Evolutionary conservation across 2,797 vertebrate species (phyloP), one percentile per base, ranked within the genome.

Genomic region (Leptodactylus fallax): DNA sequence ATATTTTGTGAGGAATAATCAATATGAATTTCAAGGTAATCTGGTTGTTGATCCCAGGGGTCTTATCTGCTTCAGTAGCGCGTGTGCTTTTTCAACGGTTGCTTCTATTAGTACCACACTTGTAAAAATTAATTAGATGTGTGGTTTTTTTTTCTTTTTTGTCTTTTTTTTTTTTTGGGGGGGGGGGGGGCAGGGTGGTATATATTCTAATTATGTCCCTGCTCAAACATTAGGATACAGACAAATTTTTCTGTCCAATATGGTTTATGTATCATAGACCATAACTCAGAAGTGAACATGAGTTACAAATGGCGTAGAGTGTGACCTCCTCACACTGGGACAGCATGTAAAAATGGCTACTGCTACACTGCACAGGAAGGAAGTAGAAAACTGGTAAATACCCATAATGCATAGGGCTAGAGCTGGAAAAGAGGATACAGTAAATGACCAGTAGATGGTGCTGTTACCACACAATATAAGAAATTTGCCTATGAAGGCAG

Each of bases 81-180:
- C 84, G 87, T 85, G 80, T 89, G 88, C 88, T 79, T 79, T 72
- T 65, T 80, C 23, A 25, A 12, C 85, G 67, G 80, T 81, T 84
- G 81, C 63, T 11, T 87, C 85, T 76, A 87, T 86, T 87, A 87
- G 81, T 7, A 9, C 17, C n/a, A 21, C 80, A 79, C 63, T 71
- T 74, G 80, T 63, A 5, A 60, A 83, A 87, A 81, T 83, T 79
- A 86, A 89, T 87, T 77, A 85, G 61, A 19, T 10, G 3, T 16
- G 12, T 51, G 49, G 49, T 85, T 55, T 51, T 88, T 72, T 21
- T 21, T 7, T 9, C 1, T 19, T 13, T 9, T 8, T 58, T 79
- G 56, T 27, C 27, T 36, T 1, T 36, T 36, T 36, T 1, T 36
- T 36, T 36, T 36, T 36, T 36, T 36, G 36, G 36, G 36, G 36